Conservation (phyloP, 1,140 invertebrate genomes). For the Anoplophora glabripennis region DNA sequence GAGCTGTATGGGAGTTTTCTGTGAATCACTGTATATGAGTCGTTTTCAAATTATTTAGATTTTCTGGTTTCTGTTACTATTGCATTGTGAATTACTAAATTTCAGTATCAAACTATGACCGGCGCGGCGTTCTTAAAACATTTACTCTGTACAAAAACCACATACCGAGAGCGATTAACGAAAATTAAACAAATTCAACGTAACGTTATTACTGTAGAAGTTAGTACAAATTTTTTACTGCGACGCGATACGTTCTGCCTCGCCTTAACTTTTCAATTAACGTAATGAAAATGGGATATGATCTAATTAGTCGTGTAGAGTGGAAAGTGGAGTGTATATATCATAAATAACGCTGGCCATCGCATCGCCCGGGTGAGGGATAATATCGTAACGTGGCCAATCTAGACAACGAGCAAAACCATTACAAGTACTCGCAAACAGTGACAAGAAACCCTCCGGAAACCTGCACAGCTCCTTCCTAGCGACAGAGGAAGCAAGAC, state of each 20-base stretch:
- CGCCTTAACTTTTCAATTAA: conserved; percentile 32
- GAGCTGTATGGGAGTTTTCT: too few relatives aligned
- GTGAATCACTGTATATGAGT: too few relatives aligned
- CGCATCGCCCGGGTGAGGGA: background rate
- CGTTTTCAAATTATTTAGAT: too few relatives aligned
- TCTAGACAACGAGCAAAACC: conserved; percentile 3
- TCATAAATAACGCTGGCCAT: conserved; percentile 24
- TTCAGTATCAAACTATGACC: too few relatives aligned
- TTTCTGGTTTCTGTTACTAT: too few relatives aligned
- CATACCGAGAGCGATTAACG: too few relatives aligned
- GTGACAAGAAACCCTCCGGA: conserved; percentile 13
- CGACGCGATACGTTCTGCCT: background rate
- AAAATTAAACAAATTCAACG: too few relatives aligned
- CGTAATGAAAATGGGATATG: conserved; percentile 30
- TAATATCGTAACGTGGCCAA: conserved; percentile 7
- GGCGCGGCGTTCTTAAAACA: too few relatives aligned
- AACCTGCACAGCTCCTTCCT: background rate
- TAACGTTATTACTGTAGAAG: too few relatives aligned
- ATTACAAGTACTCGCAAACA: conserved; percentile 7
- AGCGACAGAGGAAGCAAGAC: conserved; percentile 31
- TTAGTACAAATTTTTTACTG: too few relatives aligned
- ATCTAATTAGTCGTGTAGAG: conserved; percentile 28
- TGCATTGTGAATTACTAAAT: too few relatives aligned
- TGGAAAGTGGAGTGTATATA: background rate
- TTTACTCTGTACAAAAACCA: too few relatives aligned